Percentiles rank a stretch among this genome's conserved stretches.
Conservation (phyloP, 2,113 vertebrate species). For the Microtus ochrogaster region DNA sequence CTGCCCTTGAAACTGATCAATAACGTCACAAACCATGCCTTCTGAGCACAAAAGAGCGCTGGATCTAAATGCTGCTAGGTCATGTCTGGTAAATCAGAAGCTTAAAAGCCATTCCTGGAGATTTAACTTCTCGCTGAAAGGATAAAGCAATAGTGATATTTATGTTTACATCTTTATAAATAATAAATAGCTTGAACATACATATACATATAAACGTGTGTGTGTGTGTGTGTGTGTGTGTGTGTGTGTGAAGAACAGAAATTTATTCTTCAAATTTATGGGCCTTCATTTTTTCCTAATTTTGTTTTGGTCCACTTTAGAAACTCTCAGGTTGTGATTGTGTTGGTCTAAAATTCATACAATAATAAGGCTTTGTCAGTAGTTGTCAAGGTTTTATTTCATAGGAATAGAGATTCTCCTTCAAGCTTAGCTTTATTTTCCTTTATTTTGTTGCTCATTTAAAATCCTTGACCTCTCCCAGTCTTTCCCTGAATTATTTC, state of each 20-base stretch:
- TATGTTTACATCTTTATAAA: background rate
- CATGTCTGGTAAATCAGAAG: slow-evolving; percentile 60
- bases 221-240: too few species aligned
- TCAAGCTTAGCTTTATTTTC: background rate
- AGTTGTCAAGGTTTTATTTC: background rate
- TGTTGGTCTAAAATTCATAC: background rate
- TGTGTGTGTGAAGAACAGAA: background rate
- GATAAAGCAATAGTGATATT: slow-evolving; percentile 34
- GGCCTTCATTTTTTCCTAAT: background rate
- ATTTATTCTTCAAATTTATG: background rate
- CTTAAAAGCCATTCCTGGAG: slow-evolving; percentile 69
- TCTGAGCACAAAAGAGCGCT: slow-evolving; percentile 81
- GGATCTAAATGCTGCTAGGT: slow-evolving; percentile 86
- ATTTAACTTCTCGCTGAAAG: slow-evolving; percentile 55
- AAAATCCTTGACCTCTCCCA: background rate
- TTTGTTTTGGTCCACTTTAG: background rate
- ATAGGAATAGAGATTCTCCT: background rate
- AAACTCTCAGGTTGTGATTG: background rate
- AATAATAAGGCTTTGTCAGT: background rate
- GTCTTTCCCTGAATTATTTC: background rate
- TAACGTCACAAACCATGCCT: slow-evolving; percentile 90
- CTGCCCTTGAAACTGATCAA: slow-evolving; percentile 93
- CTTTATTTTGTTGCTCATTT: background rate
- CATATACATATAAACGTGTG: background rate
- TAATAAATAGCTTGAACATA: background rate